Conservation (phyloP, 2,113 vertebrate genomes). For the Scalopus aquaticus region DNA sequence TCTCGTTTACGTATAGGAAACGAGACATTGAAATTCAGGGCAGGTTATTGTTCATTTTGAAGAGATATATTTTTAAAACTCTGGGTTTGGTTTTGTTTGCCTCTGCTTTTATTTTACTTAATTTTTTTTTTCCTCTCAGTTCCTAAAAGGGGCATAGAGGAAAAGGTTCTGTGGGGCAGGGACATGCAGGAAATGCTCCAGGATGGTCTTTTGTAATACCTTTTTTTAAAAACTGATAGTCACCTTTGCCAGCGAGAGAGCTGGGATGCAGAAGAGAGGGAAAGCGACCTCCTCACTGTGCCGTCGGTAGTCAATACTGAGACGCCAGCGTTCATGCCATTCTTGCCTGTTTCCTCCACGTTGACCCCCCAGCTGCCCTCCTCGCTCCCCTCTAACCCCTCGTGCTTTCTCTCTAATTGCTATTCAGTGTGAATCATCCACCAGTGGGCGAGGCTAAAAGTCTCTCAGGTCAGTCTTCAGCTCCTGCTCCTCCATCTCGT, state of each 20-base stretch:
- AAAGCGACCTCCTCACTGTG: background rate
- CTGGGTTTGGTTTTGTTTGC: background rate
- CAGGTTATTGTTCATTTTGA: slow-evolving; percentile 37
- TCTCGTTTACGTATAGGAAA: background rate
- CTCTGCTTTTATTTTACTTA: background rate
- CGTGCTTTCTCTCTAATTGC: slow-evolving; percentile 59
- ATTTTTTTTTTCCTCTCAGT: background rate
- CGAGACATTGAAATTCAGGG: background rate
- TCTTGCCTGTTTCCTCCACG: fast-evolving
- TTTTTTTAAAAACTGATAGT: background rate
- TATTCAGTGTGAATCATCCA: slow-evolving; percentile 57
- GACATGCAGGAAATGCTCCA: background rate
- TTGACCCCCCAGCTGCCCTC: no score
- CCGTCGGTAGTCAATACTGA: no score
- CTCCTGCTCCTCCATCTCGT: slow-evolving; percentile 78
- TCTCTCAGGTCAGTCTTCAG: slow-evolving; percentile 77
- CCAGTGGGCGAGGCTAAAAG: slow-evolving; percentile 59
- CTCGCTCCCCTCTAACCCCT: background rate
- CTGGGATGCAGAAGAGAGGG: background rate
- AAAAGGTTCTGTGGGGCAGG: background rate
- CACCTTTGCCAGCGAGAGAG: background rate
- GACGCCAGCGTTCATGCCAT: fast-evolving
- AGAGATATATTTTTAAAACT: background rate
- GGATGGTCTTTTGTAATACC: background rate
- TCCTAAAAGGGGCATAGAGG: background rate